A percentile compares a stretch with the other conserved stretches of the same genome.
Conservation (phyloP, 2,888 invertebrate species). For the Kryphioiulus occultus region DNA sequence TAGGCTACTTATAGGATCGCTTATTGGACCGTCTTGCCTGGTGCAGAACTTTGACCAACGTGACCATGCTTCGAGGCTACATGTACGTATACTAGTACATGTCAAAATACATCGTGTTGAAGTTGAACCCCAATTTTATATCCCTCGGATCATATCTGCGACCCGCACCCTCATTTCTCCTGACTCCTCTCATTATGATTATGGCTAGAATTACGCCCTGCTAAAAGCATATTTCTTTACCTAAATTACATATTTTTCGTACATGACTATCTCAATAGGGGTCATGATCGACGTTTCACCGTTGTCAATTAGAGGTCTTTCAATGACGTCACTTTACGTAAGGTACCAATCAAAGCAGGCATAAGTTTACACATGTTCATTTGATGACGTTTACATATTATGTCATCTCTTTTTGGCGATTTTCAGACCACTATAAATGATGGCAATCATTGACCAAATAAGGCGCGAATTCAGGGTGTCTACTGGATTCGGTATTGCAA, state of each 20-base stretch:
- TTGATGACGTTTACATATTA: too few species aligned
- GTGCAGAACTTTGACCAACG: neutral
- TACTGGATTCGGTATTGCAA: too few species aligned
- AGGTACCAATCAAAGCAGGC: too few species aligned
- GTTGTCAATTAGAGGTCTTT: too few species aligned
- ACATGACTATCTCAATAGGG: neutral
- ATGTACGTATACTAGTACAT: too few species aligned
- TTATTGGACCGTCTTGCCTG: constrained; percentile 1
- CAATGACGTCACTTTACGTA: too few species aligned
- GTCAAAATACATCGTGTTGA: neutral
- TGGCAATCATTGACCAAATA: too few species aligned
- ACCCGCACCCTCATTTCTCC: constrained; percentile 1
- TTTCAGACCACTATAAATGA: too few species aligned
- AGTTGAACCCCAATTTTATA: neutral
- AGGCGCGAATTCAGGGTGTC: too few species aligned
- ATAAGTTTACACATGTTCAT: too few species aligned
- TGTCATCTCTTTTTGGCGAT: too few species aligned
- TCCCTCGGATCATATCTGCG: neutral
- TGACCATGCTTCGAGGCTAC: neutral
- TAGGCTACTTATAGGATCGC: too few species aligned
- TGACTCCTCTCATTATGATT: neutral
- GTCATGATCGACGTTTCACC: neutral
- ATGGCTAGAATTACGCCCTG: neutral
- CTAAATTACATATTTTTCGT: neutral
- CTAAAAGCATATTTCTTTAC: neutral